Conservation (phyloP, 2,888 invertebrate genomes). For the Timandra comae region DNA sequence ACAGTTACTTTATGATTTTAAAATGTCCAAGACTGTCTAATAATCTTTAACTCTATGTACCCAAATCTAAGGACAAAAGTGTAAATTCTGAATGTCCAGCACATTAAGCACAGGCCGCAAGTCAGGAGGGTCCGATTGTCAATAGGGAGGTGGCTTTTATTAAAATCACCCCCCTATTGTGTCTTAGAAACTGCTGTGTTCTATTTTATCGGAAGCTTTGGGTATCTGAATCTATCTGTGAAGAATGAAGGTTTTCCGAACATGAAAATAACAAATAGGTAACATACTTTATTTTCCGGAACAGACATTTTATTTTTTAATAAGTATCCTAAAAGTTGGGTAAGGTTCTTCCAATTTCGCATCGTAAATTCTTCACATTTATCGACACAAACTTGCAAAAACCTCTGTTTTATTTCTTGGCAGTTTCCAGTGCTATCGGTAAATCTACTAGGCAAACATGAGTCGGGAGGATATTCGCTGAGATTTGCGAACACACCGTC, state of each 20-base stretch:
- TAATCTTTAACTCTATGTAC: slow-evolving; percentile 16
- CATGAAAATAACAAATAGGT: too few species aligned
- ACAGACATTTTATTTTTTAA: too few species aligned
- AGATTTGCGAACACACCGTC: slow-evolving; percentile 58
- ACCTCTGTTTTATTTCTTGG: slow-evolving; percentile 53
- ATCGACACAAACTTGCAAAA: slow-evolving; percentile 29
- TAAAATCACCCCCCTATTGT: slow-evolving; percentile 66
- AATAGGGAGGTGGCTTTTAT: slow-evolving; percentile 60
- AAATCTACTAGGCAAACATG: slow-evolving; percentile 68
- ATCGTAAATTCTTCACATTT: slow-evolving; percentile 13
- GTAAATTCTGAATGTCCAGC: slow-evolving; percentile 62
- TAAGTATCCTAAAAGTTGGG: too few species aligned
- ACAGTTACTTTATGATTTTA: too few species aligned
- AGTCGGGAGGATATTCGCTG: slow-evolving; percentile 48
- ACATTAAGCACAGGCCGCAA: slow-evolving; percentile 70
- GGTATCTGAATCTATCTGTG: too few species aligned
- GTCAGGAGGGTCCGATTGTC: slow-evolving; percentile 46
- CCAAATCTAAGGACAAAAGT: slow-evolving; percentile 33
- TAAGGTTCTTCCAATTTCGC: too few species aligned
- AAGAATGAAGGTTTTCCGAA: too few species aligned
- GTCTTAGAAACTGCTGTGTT: slow-evolving; percentile 35
- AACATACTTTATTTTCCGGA: too few species aligned
- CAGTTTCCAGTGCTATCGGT: slow-evolving; percentile 55
- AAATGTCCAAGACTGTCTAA: too few species aligned
- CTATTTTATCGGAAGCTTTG: slow-evolving; percentile 5